Conservation (phyloP, 2,888 invertebrate genomes). For the Julus scanicus region DNA sequence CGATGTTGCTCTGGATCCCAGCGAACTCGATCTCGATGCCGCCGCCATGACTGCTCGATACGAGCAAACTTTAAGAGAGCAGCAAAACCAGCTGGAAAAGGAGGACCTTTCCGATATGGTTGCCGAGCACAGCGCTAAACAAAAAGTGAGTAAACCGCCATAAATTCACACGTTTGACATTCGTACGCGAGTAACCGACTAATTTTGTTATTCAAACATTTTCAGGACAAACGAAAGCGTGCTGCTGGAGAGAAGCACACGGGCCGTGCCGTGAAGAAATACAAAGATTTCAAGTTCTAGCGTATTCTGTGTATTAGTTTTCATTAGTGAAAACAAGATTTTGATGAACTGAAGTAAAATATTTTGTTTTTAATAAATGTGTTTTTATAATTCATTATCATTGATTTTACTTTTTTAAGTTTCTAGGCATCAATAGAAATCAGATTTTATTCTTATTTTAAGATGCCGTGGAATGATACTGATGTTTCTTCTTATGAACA, state of each 20-base stretch:
- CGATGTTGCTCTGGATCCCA: slow-evolving; percentile 96
- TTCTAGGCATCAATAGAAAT: no score
- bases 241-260: slow-evolving; percentile 79
- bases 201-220: neutral
- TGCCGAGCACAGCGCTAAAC: slow-evolving; percentile 96
- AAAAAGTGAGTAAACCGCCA: slow-evolving; percentile 75
- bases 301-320: no score
- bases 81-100: slow-evolving; percentile 85
- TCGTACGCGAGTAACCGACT: neutral
- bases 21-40: slow-evolving; percentile 94
- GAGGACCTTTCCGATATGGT: slow-evolving; percentile 99
- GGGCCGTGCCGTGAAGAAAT: slow-evolving; percentile 92
- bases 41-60: slow-evolving; percentile 95
- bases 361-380: no score
- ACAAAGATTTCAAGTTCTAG: slow-evolving; percentile 98
- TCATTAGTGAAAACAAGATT: no score
- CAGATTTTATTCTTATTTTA: no score
- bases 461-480: no score
- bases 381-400: no score
- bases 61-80: slow-evolving; percentile 94
- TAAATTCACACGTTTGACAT: neutral
- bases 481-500: no score
- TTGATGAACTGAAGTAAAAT: no score
- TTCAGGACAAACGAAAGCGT: slow-evolving; percentile 88
- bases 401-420: no score